Evolutionary conservation across 92 coral and sea anemone genomes (phyloP).

Genomic region (Siderastrea radians): DNA sequence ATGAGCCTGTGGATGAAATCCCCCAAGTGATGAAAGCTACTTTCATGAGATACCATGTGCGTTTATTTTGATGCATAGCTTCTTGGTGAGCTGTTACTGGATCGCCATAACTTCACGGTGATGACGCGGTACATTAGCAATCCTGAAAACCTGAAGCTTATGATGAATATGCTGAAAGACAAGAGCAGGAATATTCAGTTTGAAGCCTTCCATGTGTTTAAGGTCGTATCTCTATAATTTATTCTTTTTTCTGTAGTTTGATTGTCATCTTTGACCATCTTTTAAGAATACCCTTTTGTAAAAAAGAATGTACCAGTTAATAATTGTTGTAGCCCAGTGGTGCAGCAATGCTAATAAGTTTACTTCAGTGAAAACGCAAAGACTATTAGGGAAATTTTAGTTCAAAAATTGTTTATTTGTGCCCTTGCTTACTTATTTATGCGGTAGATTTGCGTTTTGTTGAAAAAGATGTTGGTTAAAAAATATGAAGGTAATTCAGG

Average conservation of each 20-base stretch:
- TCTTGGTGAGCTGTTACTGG: slow-evolving; percentile 96
- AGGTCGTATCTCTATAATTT: slow-evolving; percentile 55
- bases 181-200: slow-evolving; percentile 99
- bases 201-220: slow-evolving; percentile 99
- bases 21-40: background rate
- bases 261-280: background rate
- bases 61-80: slow-evolving; percentile 51
- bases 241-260: background rate
- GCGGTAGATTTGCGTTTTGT: no score
- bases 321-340: no score
- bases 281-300: no score
- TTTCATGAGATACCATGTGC: background rate
- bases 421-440: no score
- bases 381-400: no score
- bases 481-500: no score
- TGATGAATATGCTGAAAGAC: slow-evolving; percentile 98
- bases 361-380: no score
- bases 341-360: no score
- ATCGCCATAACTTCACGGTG: slow-evolving; percentile 97
- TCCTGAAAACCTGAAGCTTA: slow-evolving; percentile 96
- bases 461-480: no score
- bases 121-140: slow-evolving; percentile 98
- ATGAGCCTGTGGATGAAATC: no score
- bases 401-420: no score
- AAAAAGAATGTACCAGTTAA: no score